Conservation (phyloP, 2,797 vertebrate species). For the Forpus xanthops region DNA sequence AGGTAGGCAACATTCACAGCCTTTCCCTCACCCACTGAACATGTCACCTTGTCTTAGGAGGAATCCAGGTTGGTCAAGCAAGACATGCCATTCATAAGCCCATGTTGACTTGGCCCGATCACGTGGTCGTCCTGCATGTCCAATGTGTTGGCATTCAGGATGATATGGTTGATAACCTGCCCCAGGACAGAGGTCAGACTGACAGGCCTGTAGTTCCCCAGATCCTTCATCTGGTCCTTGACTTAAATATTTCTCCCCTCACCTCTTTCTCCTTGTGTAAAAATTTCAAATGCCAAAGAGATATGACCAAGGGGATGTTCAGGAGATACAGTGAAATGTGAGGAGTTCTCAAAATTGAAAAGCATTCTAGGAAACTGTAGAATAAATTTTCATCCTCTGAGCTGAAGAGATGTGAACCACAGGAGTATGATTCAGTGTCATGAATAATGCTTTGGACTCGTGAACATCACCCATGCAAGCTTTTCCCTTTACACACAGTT, state of each 20-base stretch:
- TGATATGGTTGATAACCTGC: not conserved
- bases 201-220: not conserved
- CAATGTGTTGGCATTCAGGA: not conserved
- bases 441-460: not conserved
- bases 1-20: not conserved
- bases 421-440: not conserved
- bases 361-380: not conserved
- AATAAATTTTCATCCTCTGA: not conserved
- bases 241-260: not conserved
- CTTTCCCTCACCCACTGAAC: not conserved
- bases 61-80: not conserved
- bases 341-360: not conserved
- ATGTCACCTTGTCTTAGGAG: not conserved
- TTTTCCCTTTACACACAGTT: not conserved
- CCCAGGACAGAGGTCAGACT: not conserved
- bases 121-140: not conserved
- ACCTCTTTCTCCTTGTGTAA: not conserved
- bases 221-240: not conserved
- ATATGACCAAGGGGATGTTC: not conserved
- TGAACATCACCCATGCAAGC: not conserved
- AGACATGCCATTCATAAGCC: not conserved
- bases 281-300: not conserved
- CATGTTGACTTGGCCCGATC: not conserved
- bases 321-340: not conserved
- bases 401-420: not conserved